A percentile compares a stretch with the other conserved stretches of the same genome.
Evolutionary conservation across 2,797 vertebrate species (phyloP).

Genomic region (Brachyalestes nurse): DNA sequence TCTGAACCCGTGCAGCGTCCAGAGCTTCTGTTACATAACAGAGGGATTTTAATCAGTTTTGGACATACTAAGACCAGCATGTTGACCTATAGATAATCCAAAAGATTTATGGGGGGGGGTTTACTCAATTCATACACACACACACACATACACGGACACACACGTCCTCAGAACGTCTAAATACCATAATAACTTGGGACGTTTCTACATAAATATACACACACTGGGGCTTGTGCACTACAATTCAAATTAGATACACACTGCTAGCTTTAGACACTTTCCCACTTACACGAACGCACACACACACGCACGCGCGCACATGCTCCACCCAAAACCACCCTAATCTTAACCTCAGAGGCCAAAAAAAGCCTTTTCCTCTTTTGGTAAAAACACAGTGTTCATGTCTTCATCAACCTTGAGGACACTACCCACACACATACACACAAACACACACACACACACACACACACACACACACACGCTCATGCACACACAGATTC

Average conservation of each 20-base stretch:
- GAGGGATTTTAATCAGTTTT: slow-evolving; percentile 58
- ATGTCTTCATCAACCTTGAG: not conserved
- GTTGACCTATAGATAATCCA: slow-evolving; percentile 68
- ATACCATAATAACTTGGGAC: too few relatives aligned
- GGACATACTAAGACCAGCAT: slow-evolving; percentile 54
- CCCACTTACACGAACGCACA: too few relatives aligned
- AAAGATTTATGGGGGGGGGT: slow-evolving; percentile 45
- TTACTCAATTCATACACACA: slow-evolving; percentile 39
- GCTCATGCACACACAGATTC: not conserved
- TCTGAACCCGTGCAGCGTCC: not conserved
- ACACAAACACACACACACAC: too few relatives aligned
- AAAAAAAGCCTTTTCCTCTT: too few relatives aligned
- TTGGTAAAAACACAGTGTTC: too few relatives aligned
- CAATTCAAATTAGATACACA: too few relatives aligned
- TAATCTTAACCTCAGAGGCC: too few relatives aligned
- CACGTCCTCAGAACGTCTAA: not conserved
- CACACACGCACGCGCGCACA: too few relatives aligned
- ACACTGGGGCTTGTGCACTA: too few relatives aligned
- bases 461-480: not conserved
- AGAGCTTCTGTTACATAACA: slow-evolving; percentile 66
- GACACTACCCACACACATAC: not conserved
- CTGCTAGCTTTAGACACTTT: too few relatives aligned
- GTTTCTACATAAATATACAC: too few relatives aligned
- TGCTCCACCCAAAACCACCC: too few relatives aligned
- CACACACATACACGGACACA: not conserved